phyloP scores from a whole-genome alignment of 1,140 invertebrate genomes.

The Branchinecta lindahli region DNA sequence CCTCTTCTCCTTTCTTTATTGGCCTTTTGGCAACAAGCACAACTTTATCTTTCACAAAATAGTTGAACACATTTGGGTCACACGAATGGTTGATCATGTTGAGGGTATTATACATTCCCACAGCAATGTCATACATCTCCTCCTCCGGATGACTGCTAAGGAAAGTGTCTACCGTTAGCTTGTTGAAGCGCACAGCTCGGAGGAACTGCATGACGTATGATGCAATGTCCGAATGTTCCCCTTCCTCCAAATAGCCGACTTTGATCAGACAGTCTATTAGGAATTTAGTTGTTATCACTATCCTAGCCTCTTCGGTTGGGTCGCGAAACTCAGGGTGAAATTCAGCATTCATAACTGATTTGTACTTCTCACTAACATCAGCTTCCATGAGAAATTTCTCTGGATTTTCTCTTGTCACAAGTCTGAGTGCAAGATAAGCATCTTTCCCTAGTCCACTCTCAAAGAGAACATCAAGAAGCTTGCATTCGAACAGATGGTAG shows the following conservation, averaged over 20 bases:
- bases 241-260: neutral
- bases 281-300: neutral
- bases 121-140: constrained; percentile 4
- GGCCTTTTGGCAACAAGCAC: neutral
- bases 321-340: neutral
- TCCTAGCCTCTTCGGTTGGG: neutral
- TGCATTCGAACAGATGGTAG: neutral
- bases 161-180: neutral
- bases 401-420: neutral
- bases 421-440: neutral
- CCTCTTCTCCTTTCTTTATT: neutral
- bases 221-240: neutral
- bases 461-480: neutral
- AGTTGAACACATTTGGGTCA: constrained; percentile 8
- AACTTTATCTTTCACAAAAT: neutral
- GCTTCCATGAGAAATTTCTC: neutral
- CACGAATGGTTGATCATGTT: neutral
- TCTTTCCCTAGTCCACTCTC: neutral
- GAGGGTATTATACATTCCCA: neutral
- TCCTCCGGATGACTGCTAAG: neutral
- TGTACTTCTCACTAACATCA: neutral
- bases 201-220: neutral
- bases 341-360: neutral
- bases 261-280: neutral
- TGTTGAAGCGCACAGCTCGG: neutral